Evolutionary conservation across 2,797 vertebrate genomes (phyloP).

Genomic region (Pipistrellus pygmaeus): DNA sequence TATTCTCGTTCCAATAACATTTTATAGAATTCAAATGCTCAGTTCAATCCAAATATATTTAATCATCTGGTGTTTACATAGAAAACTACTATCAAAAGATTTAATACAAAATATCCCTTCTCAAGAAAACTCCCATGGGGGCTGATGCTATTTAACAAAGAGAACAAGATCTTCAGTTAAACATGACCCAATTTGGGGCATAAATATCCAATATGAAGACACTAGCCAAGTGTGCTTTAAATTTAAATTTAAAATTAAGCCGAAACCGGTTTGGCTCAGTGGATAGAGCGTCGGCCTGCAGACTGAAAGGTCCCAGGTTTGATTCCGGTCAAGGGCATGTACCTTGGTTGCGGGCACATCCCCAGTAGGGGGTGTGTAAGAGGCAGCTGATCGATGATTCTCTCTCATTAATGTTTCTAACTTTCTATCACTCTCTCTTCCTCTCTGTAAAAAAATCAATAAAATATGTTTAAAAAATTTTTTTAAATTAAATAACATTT

Average conservation of each 20-base stretch:
- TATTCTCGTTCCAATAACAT: slow-evolving; percentile 87
- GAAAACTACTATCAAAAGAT: slow-evolving; percentile 88
- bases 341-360: too few relatives aligned
- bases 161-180: slow-evolving; percentile 58
- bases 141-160: slow-evolving; percentile 71
- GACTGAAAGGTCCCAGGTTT: too few relatives aligned
- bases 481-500: slow-evolving; percentile 42
- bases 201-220: not conserved
- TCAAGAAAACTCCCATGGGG: slow-evolving; percentile 79
- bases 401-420: too few relatives aligned
- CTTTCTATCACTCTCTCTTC: too few relatives aligned
- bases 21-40: slow-evolving; percentile 89
- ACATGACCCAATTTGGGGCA: not conserved
- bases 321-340: too few relatives aligned
- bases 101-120: slow-evolving; percentile 86
- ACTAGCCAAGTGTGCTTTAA: not conserved
- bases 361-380: too few relatives aligned
- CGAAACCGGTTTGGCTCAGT: too few relatives aligned
- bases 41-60: slow-evolving; percentile 90
- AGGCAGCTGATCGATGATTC: too few relatives aligned
- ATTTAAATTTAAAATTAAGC: not conserved
- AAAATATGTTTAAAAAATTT: too few relatives aligned
- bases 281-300: too few relatives aligned
- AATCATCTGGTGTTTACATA: slow-evolving; percentile 73
- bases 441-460: too few relatives aligned